A percentile compares a stretch with the other conserved stretches of the same genome.
Conservation (phyloP, 53 echinoderm and acorn worm genomes). For the Mesocentrotus franciscanus region DNA sequence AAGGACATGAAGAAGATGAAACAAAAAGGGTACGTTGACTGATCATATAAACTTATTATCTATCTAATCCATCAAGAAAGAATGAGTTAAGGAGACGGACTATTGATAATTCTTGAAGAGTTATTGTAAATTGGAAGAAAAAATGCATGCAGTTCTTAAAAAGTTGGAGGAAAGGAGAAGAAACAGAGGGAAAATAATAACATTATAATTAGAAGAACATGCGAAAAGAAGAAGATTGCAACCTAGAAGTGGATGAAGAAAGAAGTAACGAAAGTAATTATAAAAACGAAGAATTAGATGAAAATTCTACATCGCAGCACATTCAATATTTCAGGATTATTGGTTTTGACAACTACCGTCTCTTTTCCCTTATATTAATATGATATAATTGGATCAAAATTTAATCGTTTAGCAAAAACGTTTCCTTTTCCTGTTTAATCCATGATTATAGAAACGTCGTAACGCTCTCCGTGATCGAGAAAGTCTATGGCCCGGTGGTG, state of each 20-base stretch:
- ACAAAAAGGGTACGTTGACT: not conserved
- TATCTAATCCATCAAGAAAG: not conserved
- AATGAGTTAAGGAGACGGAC: not conserved
- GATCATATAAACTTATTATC: not conserved
- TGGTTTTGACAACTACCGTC: not conserved
- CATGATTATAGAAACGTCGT: slow-evolving; percentile 26
- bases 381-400: not conserved
- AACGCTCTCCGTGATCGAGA: slow-evolving; percentile 63
- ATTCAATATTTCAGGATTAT: not conserved
- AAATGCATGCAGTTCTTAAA: no score
- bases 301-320: not conserved
- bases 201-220: not conserved
- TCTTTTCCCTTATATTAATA: not conserved
- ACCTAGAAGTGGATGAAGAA: not conserved
- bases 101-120: no score
- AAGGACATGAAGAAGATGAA: slow-evolving; percentile 15
- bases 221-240: not conserved
- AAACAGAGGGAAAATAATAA: not conserved
- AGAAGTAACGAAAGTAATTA: not conserved
- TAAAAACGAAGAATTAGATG: not conserved
- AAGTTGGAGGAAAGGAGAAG: not conserved
- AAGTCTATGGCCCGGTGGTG: slow-evolving; percentile 87
- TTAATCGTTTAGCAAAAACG: not conserved
- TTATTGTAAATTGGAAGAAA: no score
- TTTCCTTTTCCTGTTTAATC: not conserved